These are phyloP conservation scores for Philopotamus ludificatus DNA, from an alignment of 1,140 invertebrate species.

Conservation along the genomic window DNA sequence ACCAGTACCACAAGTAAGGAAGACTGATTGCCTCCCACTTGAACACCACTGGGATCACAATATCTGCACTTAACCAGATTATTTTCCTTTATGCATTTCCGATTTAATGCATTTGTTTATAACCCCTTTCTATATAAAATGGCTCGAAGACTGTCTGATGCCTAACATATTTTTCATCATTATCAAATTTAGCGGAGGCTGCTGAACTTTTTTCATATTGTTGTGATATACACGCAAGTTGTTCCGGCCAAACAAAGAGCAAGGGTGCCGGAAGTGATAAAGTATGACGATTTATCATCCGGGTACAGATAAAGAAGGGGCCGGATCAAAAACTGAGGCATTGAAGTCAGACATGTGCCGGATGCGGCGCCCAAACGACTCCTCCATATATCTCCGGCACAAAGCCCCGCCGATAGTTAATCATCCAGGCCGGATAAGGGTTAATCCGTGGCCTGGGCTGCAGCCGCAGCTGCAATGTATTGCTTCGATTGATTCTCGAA, in stretches of 20 bases:
- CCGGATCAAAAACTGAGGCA: slow-evolving; percentile 26
- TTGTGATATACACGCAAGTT: too few relatives aligned
- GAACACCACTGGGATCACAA: too few relatives aligned
- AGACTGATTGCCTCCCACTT: too few relatives aligned
- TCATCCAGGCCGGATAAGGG: slow-evolving; percentile 5
- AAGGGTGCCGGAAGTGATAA: slow-evolving; percentile 31
- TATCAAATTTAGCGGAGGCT: too few relatives aligned
- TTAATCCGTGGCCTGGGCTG: slow-evolving; percentile 4
- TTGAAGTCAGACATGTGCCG: slow-evolving; percentile 3
- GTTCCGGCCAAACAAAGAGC: slow-evolving; percentile 21
- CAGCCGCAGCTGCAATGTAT: slow-evolving; percentile 15
- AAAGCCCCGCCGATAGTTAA: slow-evolving; percentile 11
- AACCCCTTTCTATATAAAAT: too few relatives aligned
- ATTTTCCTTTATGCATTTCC: too few relatives aligned
- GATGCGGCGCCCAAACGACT: neutral
- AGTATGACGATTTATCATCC: slow-evolving; percentile 39
- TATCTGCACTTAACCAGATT: too few relatives aligned
- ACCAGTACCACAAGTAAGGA: too few relatives aligned
- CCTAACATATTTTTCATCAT: too few relatives aligned
- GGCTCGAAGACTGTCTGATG: too few relatives aligned
- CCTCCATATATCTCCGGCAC: neutral
- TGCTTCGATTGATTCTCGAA: slow-evolving; percentile 8
- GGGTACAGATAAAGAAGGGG: slow-evolving; percentile 25
- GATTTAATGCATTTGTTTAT: too few relatives aligned
- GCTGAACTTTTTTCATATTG: too few relatives aligned